A percentile compares a stretch with the other conserved stretches of the same genome.
These are phyloP conservation scores for Selenia dentaria DNA, from an alignment of 2,888 invertebrate genomes.

Conservation along the genomic window DNA sequence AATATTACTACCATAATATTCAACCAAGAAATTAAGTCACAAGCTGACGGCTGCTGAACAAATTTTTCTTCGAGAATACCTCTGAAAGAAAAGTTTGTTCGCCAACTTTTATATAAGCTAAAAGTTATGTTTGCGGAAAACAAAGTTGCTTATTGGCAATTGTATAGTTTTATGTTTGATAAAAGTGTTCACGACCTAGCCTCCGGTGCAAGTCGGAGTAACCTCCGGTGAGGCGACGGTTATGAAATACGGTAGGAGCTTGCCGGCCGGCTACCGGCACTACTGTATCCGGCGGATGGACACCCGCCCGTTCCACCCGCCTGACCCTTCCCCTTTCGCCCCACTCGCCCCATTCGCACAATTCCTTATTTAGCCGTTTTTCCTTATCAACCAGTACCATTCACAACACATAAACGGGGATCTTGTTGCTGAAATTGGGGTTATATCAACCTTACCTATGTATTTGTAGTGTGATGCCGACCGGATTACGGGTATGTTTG, in stretches of 20 bases:
- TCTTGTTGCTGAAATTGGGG: conserved; percentile 68
- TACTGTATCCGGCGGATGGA: conserved; percentile 62
- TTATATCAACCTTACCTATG: conserved; percentile 52
- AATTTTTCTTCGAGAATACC: conserved; percentile 10
- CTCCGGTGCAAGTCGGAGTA: conserved; percentile 16
- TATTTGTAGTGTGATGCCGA: conserved; percentile 44
- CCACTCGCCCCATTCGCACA: conserved; percentile 48
- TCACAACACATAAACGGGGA: conserved; percentile 71
- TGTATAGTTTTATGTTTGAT: conserved; percentile 51
- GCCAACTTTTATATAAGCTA: conserved; percentile 35
- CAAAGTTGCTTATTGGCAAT: conserved; percentile 38
- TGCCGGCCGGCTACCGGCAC: conserved; percentile 49
- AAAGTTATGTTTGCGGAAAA: conserved; percentile 36
- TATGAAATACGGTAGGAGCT: conserved; percentile 49
- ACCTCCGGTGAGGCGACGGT: conserved; percentile 39
- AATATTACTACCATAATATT: no score
- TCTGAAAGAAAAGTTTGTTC: conserved; percentile 21
- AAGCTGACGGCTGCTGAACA: conserved; percentile 14
- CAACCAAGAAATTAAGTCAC: no score
- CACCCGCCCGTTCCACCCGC: conserved; percentile 31
- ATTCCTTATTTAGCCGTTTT: conserved; percentile 80
- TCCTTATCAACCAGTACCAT: conserved; percentile 78
- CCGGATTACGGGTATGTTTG: conserved; percentile 55
- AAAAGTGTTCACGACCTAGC: conserved; percentile 45
- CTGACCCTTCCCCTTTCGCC: conserved; percentile 66